Base-by-base conservation (phyloP, 2,113 vertebrate species). In the Gopherus evgoodei region DNA sequence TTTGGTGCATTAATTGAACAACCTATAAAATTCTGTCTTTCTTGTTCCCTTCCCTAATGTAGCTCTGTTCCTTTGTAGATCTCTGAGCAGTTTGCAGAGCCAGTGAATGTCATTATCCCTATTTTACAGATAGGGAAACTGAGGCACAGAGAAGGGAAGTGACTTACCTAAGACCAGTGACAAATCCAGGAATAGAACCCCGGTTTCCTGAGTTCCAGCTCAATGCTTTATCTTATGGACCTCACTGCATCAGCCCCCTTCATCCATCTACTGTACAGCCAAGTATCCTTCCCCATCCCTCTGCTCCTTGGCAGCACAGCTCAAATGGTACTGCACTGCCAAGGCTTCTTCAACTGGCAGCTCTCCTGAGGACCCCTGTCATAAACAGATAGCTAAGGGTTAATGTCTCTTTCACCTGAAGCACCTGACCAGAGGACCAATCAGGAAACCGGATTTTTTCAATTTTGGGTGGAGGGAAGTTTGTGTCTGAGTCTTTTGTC, bases 111-210 rank as follows among this genome's bases (percentile, higher is more conserved):
- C 1, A 38, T 69, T n/a, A 19, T 31, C 19, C n/a, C 21, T 14
- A 72, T 72, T 72, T 72, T 38, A 38, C 19, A 1, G 50, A 57
- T 1, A 4, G 78, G 79, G 79, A 27, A 56, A 31, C 3, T 4
- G 16, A 0, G 7, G 35, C 5, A 42, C 44, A 0, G 0, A 53
- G 11, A 4, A 6, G 57, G 13, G 1, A 81, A 2, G 38, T 84
- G 29, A 49, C 1, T 0, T 16, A 21, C 47, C 49, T 12, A 47
- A 47, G 65, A 25, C 31, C 44, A 5, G 59, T 84, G 17, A 16
- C 19, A 22, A 5, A n/a, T 31, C 57, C 21, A 19, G 17, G 7
- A n/a, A 38, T 21, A 69, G 12, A 69, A 38, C 65, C 65, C 65
- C 38, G 65, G 31, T 69, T 14, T 69, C 8, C 16, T 69, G 16